A percentile compares a stretch with the other conserved stretches of the same genome.
Conservation (phyloP, 2,888 invertebrate species). For the Bombylius major region DNA sequence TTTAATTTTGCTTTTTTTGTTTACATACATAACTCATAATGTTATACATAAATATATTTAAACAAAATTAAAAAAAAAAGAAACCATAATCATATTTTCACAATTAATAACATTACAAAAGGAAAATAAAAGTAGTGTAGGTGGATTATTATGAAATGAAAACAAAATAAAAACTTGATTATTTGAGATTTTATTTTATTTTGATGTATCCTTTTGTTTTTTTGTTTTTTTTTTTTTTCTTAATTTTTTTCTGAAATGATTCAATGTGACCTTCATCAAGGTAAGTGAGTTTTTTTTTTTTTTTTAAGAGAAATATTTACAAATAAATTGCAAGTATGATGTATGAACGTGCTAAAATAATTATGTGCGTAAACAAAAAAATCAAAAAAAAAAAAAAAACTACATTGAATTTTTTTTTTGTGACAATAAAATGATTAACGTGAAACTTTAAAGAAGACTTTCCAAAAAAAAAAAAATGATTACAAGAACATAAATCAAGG, state of each 20-base stretch:
- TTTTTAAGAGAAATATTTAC: not conserved
- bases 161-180: too few relatives aligned
- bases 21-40: not conserved
- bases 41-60: not conserved
- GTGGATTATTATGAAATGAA: too few relatives aligned
- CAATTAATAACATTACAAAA: too few relatives aligned
- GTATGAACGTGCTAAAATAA: not conserved
- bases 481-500: too few relatives aligned
- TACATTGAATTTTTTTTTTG: too few relatives aligned
- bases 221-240: not conserved
- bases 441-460: too few relatives aligned
- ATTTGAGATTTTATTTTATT: too few relatives aligned
- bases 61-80: not conserved
- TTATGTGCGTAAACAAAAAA: not conserved
- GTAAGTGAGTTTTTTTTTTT: not conserved
- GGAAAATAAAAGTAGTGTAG: too few relatives aligned
- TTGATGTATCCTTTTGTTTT: too few relatives aligned
- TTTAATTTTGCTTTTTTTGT: not conserved
- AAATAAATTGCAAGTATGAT: not conserved
- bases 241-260: not conserved
- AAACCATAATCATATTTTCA: not conserved
- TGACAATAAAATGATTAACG: too few relatives aligned
- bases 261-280: not conserved
- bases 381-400: not conserved
- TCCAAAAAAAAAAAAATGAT: too few relatives aligned